phyloP scores from a whole-genome alignment of 2,888 invertebrate genomes.

The Meiosimyza decipiens region DNA sequence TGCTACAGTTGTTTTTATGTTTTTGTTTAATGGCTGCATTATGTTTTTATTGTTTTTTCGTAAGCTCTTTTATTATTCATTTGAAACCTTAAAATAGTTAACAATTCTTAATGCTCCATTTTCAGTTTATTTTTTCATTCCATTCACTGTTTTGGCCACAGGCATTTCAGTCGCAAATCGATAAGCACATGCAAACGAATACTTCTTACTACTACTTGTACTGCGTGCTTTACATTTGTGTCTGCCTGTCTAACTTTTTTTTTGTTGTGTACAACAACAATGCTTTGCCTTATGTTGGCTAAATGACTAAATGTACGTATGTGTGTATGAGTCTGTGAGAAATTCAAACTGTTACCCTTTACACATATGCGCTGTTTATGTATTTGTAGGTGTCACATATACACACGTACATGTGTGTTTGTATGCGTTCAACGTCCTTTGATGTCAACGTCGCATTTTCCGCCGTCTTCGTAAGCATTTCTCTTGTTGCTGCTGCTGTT shows the following conservation, averaged over 20 bases:
- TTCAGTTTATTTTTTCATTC: not conserved
- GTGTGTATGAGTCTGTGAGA: not conserved
- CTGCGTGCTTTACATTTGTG: not conserved
- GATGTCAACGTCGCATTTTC: not conserved
- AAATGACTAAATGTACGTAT: not conserved
- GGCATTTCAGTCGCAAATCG: slow-evolving; percentile 13
- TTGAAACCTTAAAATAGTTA: too few species aligned
- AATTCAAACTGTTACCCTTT: too few species aligned
- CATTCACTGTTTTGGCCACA: not conserved
- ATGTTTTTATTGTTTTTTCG: not conserved
- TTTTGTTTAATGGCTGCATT: too few species aligned
- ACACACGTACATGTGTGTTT: not conserved
- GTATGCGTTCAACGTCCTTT: not conserved
- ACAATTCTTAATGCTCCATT: not conserved
- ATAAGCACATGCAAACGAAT: slow-evolving; percentile 18
- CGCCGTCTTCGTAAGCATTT: not conserved
- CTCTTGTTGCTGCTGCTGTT: not conserved
- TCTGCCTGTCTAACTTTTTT: not conserved
- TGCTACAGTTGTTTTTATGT: not conserved
- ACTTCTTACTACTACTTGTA: not conserved
- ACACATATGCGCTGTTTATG: too few species aligned
- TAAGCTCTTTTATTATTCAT: not conserved
- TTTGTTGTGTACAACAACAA: too few species aligned
- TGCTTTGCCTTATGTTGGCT: not conserved
- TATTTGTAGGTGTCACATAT: too few species aligned